Percentiles rank a stretch among this genome's conserved stretches.
These are phyloP conservation scores for Botrylloides violaceus DNA, from an alignment of 23 tunicate species.

Conservation along the genomic window DNA sequence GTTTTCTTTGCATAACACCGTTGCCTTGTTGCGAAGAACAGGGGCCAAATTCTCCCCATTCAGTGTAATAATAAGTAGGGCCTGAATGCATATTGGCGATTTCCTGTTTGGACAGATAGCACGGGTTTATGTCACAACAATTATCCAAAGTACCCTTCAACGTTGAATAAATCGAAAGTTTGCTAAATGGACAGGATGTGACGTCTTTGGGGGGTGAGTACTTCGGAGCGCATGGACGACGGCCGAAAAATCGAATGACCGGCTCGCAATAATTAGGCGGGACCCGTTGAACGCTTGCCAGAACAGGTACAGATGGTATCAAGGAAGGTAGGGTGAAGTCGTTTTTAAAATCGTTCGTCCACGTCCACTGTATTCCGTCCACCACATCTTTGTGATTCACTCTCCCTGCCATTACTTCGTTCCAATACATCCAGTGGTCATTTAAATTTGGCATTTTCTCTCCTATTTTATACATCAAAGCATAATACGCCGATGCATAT, in stretches of 20 bases:
- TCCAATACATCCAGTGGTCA: conserved; percentile 11
- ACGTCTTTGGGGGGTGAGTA: neutral
- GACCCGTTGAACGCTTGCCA: neutral
- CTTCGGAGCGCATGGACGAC: neutral
- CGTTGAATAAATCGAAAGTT: conserved; percentile 26
- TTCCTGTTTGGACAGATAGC: conserved; percentile 36
- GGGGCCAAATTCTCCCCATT: conserved; percentile 23
- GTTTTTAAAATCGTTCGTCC: neutral
- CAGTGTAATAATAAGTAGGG: conserved; percentile 28
- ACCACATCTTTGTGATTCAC: neutral
- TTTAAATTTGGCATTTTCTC: neutral
- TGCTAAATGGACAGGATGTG: conserved; percentile 50
- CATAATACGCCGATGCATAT: neutral
- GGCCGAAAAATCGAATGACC: neutral
- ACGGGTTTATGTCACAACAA: conserved; percentile 61
- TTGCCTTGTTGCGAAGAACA: conserved; percentile 11
- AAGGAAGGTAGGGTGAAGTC: neutral
- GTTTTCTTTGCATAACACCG: conserved; percentile 13
- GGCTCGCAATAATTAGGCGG: neutral
- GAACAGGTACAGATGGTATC: neutral
- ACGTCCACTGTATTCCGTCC: neutral
- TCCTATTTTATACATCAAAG: neutral
- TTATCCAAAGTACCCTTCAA: conserved; percentile 70
- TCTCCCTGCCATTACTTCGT: neutral
- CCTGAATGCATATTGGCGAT: conserved; percentile 28